These are phyloP conservation scores for Odontothrips loti DNA, from an alignment of 2,888 invertebrate species.

Conservation along the genomic window DNA sequence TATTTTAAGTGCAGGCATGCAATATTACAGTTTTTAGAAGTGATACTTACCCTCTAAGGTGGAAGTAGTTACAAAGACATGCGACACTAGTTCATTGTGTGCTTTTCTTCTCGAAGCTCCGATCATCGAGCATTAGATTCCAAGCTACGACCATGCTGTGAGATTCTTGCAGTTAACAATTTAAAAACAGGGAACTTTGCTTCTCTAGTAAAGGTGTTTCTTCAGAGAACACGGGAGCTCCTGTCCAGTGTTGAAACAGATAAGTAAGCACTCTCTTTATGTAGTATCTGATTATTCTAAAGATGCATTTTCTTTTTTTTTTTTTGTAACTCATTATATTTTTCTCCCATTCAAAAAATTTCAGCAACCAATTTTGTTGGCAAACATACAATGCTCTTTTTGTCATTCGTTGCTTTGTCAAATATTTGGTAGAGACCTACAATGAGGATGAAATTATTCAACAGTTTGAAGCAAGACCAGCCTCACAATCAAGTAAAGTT, in stretches of 20 bases:
- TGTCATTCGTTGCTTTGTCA: constrained; percentile 76
- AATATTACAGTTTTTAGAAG: constrained; percentile 15
- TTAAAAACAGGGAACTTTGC: constrained; percentile 84
- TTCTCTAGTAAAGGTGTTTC: constrained; percentile 79
- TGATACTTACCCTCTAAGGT: background rate
- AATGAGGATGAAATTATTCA: constrained; percentile 82
- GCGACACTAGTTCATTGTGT: constrained; percentile 27
- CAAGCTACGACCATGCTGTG: constrained; percentile 66
- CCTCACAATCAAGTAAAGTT: constrained; percentile 42
- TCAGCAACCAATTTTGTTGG: constrained; percentile 76
- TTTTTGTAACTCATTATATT: constrained; percentile 30
- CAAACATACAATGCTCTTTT: constrained; percentile 92
- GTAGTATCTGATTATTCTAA: constrained; percentile 15
- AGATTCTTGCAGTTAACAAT: constrained; percentile 78
- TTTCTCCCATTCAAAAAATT: constrained; percentile 42
- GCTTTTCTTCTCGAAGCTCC: constrained; percentile 54
- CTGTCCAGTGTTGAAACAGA: constrained; percentile 81
- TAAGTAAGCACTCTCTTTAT: constrained; percentile 59
- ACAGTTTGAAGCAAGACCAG: constrained; percentile 65
- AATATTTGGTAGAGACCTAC: constrained; percentile 86
- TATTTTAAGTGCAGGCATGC: constrained; percentile 5
- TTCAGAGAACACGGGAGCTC: constrained; percentile 75
- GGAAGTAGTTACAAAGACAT: background rate
- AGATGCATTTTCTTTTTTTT: constrained; percentile 28
- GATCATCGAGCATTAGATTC: constrained; percentile 80